Conservation (phyloP, 2,888 invertebrate species). For the Sphaeridia pumilis region DNA sequence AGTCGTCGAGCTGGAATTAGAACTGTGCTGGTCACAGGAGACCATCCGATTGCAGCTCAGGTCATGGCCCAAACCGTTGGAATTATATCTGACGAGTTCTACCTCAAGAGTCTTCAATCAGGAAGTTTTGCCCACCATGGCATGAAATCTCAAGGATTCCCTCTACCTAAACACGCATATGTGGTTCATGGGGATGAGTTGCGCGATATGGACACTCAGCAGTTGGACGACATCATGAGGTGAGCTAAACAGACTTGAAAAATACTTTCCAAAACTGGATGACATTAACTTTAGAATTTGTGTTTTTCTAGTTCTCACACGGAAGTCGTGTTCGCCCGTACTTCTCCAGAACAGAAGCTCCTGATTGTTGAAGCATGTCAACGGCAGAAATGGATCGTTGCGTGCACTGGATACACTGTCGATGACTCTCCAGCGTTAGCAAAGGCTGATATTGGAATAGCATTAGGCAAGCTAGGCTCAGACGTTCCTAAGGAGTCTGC, state of each 20-base stretch:
- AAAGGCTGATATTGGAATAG: slow-evolving; percentile 68
- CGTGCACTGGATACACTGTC: slow-evolving; percentile 62
- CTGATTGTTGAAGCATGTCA: slow-evolving; percentile 60
- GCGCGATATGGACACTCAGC: slow-evolving; percentile 72
- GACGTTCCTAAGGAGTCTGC: slow-evolving; percentile 96
- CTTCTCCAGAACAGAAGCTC: slow-evolving; percentile 72
- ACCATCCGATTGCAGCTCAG: slow-evolving; percentile 85
- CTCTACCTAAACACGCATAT: neutral
- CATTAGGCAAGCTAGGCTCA: slow-evolving; percentile 61
- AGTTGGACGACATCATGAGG: slow-evolving; percentile 73
- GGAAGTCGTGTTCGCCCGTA: slow-evolving; percentile 92
- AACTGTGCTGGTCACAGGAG: slow-evolving; percentile 48
- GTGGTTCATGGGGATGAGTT: slow-evolving; percentile 57
- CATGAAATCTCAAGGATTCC: neutral
- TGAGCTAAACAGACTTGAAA: neutral
- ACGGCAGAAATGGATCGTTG: slow-evolving; percentile 51
- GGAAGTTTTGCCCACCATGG: neutral
- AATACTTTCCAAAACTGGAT: slow-evolving; percentile 6
- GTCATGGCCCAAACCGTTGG: slow-evolving; percentile 90
- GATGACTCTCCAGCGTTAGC: slow-evolving; percentile 86
- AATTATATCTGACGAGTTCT: slow-evolving; percentile 73
- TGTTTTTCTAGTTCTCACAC: slow-evolving; percentile 51
- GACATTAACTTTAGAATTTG: too few relatives aligned
- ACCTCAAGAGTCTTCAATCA: neutral
- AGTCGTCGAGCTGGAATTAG: slow-evolving; percentile 56